Percentiles rank a stretch among this genome's conserved stretches.
Conservation (phyloP, 2,797 vertebrate species). For the Nyctibius grandis region DNA sequence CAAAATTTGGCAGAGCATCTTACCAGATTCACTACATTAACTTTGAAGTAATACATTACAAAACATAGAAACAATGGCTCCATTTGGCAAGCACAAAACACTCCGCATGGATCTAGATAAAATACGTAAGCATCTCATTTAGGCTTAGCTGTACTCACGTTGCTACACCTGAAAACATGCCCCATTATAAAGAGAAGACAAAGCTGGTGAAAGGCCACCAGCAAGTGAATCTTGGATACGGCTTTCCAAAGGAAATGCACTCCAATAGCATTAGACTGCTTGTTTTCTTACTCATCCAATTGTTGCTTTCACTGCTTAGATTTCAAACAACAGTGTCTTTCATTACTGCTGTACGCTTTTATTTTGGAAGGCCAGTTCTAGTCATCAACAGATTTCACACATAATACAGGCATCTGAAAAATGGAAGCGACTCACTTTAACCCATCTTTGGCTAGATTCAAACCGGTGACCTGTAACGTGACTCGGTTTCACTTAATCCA, state of each 20-base stretch:
- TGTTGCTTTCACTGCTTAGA: background rate
- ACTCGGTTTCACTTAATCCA: background rate
- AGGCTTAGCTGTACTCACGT: background rate
- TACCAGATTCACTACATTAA: constrained; percentile 53
- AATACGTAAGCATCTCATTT: constrained; percentile 23
- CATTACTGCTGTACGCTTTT: background rate
- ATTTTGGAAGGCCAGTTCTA: background rate
- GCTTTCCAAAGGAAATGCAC: constrained; percentile 16
- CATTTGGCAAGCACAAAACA: constrained; percentile 25
- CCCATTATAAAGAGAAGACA: background rate
- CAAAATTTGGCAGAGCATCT: constrained; percentile 38
- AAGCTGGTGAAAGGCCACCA: constrained; percentile 26
- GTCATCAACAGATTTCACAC: background rate
- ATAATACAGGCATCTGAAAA: background rate
- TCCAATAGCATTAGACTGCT: background rate
- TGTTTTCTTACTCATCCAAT: constrained; percentile 6
- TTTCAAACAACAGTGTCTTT: constrained; percentile 8
- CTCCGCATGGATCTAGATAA: background rate
- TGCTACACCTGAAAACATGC: constrained; percentile 18
- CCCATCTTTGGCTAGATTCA: background rate
- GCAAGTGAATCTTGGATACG: background rate
- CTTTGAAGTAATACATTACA: constrained; percentile 29
- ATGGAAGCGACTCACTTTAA: background rate
- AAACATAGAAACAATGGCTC: constrained; percentile 22
- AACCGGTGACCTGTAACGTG: background rate